A percentile compares a stretch with the other conserved stretches of the same genome.
Evolutionary conservation across 2,888 invertebrate species (phyloP).

Genomic region (Elmis aenea): DNA sequence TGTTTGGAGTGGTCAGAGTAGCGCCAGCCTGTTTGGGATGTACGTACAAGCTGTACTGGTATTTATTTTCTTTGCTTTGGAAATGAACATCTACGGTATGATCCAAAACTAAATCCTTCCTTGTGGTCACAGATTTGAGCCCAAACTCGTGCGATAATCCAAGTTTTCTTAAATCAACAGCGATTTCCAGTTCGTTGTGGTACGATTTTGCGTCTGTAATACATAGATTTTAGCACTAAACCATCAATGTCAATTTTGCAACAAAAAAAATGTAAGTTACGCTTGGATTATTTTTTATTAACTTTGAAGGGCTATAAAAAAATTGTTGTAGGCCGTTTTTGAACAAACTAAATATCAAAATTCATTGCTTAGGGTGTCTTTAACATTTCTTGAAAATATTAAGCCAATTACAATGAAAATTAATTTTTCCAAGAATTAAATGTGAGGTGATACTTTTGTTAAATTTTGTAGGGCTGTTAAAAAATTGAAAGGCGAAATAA

Average conservation of each 20-base stretch:
- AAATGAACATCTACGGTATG: slow-evolving; percentile 69
- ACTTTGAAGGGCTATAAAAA: neutral
- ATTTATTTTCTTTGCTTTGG: slow-evolving; percentile 65
- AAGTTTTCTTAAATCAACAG: slow-evolving; percentile 67
- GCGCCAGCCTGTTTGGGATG: slow-evolving; percentile 61
- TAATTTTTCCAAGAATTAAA: no score
- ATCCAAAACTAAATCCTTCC: slow-evolving; percentile 56
- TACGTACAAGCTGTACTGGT: slow-evolving; percentile 62
- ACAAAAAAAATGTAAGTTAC: neutral
- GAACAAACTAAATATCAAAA: no score
- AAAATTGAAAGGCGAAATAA: no score
- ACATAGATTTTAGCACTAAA: slow-evolving; percentile 16
- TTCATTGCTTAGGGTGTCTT: no score
- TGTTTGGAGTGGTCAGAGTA: slow-evolving; percentile 61
- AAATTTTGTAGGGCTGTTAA: no score
- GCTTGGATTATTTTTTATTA: no score
- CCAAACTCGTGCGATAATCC: slow-evolving; percentile 73
- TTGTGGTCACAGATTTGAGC: slow-evolving; percentile 59
- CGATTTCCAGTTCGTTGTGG: slow-evolving; percentile 60
- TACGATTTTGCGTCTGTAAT: slow-evolving; percentile 50
- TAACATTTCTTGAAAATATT: no score
- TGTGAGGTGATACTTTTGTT: no score
- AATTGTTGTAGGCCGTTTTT: no score
- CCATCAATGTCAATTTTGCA: no score
- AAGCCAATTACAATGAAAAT: no score